These are phyloP conservation scores for Belonocnema kinseyi DNA, from an alignment of 1,140 invertebrate genomes.

Conservation along the genomic window DNA sequence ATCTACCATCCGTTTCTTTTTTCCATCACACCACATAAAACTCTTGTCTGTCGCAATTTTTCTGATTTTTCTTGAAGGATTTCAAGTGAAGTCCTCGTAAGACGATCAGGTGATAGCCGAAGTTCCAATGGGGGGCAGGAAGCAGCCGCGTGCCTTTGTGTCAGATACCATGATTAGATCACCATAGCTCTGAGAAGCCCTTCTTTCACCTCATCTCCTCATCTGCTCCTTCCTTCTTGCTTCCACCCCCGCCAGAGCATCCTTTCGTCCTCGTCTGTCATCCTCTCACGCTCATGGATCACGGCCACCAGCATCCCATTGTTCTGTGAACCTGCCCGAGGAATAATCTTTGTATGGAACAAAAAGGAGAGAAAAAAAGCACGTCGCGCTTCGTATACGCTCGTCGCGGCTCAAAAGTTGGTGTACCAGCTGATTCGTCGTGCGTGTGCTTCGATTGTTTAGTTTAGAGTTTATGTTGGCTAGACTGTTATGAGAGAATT, in stretches of 20 bases:
- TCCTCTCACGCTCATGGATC: slow-evolving; percentile 54
- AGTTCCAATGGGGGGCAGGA: slow-evolving; percentile 43
- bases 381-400: slow-evolving; percentile 40
- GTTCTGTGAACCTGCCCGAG: slow-evolving; percentile 55
- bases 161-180: slow-evolving; percentile 63
- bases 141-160: slow-evolving; percentile 58
- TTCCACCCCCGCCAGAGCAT: neutral
- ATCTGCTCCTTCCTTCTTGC: slow-evolving; percentile 40
- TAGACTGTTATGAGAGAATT: too few species aligned
- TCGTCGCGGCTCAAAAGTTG: slow-evolving; percentile 25
- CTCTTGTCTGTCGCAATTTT: slow-evolving; percentile 28
- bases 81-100: slow-evolving; percentile 25
- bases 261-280: slow-evolving; percentile 15
- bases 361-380: slow-evolving; percentile 32
- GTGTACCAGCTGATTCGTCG: slow-evolving; percentile 30
- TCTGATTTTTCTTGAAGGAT: neutral
- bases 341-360: slow-evolving; percentile 49
- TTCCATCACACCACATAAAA: neutral
- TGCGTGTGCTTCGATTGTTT: slow-evolving; percentile 17
- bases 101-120: slow-evolving; percentile 4
- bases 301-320: slow-evolving; percentile 58
- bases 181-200: slow-evolving; percentile 53
- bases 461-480: too few species aligned
- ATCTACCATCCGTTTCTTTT: slow-evolving; percentile 30
- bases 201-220: slow-evolving; percentile 39